Percentiles rank a stretch among this genome's conserved stretches.
These are phyloP conservation scores for Solenopsis fugax DNA, from an alignment of 1,140 invertebrate species.

Conservation along the genomic window DNA sequence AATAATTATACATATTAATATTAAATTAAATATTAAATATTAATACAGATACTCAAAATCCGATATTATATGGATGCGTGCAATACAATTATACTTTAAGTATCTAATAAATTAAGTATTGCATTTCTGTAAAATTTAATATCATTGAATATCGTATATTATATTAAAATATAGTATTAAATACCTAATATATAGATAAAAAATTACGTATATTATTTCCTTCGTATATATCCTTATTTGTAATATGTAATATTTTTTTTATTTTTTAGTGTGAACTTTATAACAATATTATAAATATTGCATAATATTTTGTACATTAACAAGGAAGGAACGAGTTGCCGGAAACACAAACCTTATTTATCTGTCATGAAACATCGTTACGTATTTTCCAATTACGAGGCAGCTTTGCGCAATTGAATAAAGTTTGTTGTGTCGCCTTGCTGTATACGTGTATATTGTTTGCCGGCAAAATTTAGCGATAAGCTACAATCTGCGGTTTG, in stretches of 20 bases:
- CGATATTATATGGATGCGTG: not conserved
- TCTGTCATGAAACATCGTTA: not conserved
- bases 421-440: not conserved
- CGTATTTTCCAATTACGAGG: not conserved
- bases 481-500: constrained; percentile 11
- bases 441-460: not conserved
- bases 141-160: not conserved
- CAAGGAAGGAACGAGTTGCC: not conserved
- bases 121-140: not conserved
- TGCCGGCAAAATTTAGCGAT: not conserved
- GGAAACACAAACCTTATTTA: not conserved
- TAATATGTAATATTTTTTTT: not conserved
- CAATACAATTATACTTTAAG: not conserved
- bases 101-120: constrained; percentile 8
- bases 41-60: constrained; percentile 8
- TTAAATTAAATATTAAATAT: constrained; percentile 35
- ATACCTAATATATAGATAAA: not conserved
- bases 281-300: not conserved
- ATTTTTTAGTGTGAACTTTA: not conserved
- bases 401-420: constrained; percentile 3
- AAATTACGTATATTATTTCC: not conserved
- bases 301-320: not conserved
- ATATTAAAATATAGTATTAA: not conserved
- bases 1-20: constrained; percentile 27
- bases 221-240: not conserved